phyloP scores from a whole-genome alignment of 2,888 invertebrate species.

The Agonum fuliginosum region DNA sequence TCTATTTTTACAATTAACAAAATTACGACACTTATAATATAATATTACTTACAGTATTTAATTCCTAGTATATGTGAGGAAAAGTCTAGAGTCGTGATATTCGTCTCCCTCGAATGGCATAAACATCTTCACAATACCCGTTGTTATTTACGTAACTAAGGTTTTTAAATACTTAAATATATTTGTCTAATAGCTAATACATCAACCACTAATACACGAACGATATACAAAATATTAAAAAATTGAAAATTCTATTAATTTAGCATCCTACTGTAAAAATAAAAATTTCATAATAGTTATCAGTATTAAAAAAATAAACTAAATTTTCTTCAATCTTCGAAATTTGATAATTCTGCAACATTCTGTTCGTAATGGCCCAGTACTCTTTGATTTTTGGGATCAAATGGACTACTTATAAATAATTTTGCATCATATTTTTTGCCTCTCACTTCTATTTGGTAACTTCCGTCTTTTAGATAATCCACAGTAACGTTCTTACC shows the following conservation, averaged over 20 bases:
- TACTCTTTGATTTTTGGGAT: constrained; percentile 84
- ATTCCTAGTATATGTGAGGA: too few species aligned
- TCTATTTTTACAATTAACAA: too few species aligned
- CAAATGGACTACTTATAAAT: constrained; percentile 86
- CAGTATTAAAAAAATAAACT: neutral
- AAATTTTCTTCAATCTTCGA: constrained; percentile 70
- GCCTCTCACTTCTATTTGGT: constrained; percentile 89
- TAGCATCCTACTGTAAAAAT: neutral
- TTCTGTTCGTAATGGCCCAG: constrained; percentile 79
- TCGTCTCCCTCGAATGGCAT: too few species aligned
- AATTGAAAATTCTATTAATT: neutral
- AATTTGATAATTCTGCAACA: constrained; percentile 69
- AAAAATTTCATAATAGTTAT: neutral
- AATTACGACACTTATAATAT: too few species aligned
- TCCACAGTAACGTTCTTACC: constrained; percentile 79
- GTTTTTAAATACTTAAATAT: constrained; percentile 20
- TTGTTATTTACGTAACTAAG: too few species aligned
- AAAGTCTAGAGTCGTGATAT: too few species aligned
- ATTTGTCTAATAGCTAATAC: neutral
- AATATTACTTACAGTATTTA: too few species aligned
- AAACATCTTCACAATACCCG: too few species aligned
- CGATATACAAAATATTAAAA: neutral
- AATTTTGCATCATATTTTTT: constrained; percentile 81
- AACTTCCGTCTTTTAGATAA: constrained; percentile 82
- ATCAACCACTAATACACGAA: constrained; percentile 9